Conservation (phyloP, 2,797 vertebrate genomes). For the Acomys russatus region DNA sequence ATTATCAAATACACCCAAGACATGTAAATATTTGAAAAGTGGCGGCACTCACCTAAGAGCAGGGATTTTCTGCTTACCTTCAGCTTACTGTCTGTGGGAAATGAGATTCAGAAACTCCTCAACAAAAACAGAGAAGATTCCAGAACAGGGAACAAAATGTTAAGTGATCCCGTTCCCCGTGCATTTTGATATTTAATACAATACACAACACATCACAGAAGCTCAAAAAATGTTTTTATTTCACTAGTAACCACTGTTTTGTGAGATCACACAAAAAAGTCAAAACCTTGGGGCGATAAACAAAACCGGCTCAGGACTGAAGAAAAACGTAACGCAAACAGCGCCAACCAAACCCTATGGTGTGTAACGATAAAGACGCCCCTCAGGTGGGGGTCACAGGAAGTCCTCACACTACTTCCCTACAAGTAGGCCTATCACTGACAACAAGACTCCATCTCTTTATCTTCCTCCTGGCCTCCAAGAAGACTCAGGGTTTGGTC, state of each 20-base stretch:
- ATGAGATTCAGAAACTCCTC: not conserved
- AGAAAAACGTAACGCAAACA: not conserved
- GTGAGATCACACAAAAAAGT: not conserved
- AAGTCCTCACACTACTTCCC: not conserved
- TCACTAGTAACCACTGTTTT: not conserved
- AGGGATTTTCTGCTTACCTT: not conserved
- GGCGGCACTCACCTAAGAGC: not conserved
- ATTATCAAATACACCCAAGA: not conserved
- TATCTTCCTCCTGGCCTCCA: not conserved
- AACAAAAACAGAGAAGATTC: slow-evolving; percentile 5
- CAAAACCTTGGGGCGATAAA: not conserved
- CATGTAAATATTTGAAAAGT: not conserved
- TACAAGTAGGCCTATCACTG: not conserved
- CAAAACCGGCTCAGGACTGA: not conserved
- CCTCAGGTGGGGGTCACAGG: not conserved
- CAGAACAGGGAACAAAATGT: not conserved
- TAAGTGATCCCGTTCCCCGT: not conserved
- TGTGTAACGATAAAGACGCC: not conserved
- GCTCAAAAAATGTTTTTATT: not conserved
- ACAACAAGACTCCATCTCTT: not conserved
- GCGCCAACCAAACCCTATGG: not conserved
- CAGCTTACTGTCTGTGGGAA: not conserved
- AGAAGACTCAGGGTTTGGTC: accelerated
- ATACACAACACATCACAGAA: not conserved
- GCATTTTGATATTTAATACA: not conserved